Conservation (phyloP, 1,140 invertebrate species). For the Trypoxylus dichotomus region DNA sequence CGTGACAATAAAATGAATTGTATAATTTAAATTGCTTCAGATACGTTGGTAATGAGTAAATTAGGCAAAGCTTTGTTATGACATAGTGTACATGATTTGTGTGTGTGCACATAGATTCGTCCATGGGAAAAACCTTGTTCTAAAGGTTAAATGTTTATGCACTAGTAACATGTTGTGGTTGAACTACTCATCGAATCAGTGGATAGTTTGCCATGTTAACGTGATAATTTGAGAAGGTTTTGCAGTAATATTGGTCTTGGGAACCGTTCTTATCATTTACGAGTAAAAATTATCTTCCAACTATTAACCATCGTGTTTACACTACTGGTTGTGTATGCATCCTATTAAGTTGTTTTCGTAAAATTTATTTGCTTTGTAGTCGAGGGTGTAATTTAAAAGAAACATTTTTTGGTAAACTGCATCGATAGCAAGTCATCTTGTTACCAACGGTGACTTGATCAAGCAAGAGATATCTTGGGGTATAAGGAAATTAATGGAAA, state of each 20-base stretch:
- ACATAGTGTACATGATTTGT: too few species aligned
- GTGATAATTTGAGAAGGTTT: background rate
- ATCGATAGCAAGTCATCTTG: too few species aligned
- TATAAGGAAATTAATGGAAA: too few species aligned
- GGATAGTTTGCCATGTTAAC: background rate
- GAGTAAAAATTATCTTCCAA: background rate
- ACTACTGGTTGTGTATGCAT: background rate
- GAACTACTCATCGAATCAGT: background rate
- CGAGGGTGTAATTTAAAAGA: background rate
- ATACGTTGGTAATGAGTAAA: too few species aligned
- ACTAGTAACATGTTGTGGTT: background rate
- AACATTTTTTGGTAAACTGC: too few species aligned
- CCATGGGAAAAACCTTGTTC: background rate
- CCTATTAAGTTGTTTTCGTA: background rate
- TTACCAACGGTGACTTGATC: too few species aligned
- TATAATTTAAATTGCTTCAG: too few species aligned
- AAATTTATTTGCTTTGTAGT: background rate
- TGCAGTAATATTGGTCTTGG: background rate
- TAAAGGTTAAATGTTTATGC: background rate
- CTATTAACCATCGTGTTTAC: background rate
- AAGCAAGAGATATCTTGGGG: too few species aligned
- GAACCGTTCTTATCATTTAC: too few species aligned
- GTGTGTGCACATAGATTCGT: too few species aligned
- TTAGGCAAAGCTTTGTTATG: too few species aligned
- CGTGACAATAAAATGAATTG: too few species aligned